Evolutionary conservation across 2,888 invertebrate species (phyloP).

Genomic region (Synergus gifuensis): DNA sequence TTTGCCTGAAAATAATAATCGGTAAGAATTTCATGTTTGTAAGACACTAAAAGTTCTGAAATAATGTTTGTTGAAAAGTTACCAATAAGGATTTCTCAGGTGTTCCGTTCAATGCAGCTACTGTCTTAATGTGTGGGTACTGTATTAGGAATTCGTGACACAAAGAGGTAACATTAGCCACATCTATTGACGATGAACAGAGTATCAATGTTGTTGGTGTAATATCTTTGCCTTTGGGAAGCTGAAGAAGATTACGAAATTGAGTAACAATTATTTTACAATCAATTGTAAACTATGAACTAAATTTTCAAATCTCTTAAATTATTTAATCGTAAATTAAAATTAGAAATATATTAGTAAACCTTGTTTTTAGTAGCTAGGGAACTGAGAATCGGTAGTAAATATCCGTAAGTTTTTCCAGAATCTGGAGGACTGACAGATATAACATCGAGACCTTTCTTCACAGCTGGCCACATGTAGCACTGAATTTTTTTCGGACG

Average conservation of each 20-base stretch:
- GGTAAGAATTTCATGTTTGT: background rate
- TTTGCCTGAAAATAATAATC: constrained; percentile 60
- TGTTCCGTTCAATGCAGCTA: constrained; percentile 68
- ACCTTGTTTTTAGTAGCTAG: constrained; percentile 70
- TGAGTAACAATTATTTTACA: background rate
- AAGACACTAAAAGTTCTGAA: background rate
- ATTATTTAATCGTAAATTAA: background rate
- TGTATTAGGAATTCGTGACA: constrained; percentile 59
- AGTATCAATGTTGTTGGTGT: constrained; percentile 85
- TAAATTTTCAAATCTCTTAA: too few relatives aligned
- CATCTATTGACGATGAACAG: constrained; percentile 79
- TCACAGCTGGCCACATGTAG: constrained; percentile 85
- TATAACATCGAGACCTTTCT: constrained; percentile 83
- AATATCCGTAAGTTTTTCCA: constrained; percentile 86
- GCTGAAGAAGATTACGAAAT: background rate
- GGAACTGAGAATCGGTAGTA: constrained; percentile 83
- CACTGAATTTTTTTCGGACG: constrained; percentile 80
- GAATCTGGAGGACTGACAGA: constrained; percentile 81
- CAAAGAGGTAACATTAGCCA: constrained; percentile 57
- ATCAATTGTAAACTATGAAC: background rate
- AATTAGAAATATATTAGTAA: constrained; percentile 53
- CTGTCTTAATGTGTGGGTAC: constrained; percentile 59
- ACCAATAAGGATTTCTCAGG: constrained; percentile 65
- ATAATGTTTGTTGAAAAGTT: constrained; percentile 56
- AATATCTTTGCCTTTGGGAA: constrained; percentile 68